Base-by-base conservation (phyloP, 2,888 invertebrate genomes). In the Cryptus armator region DNA sequence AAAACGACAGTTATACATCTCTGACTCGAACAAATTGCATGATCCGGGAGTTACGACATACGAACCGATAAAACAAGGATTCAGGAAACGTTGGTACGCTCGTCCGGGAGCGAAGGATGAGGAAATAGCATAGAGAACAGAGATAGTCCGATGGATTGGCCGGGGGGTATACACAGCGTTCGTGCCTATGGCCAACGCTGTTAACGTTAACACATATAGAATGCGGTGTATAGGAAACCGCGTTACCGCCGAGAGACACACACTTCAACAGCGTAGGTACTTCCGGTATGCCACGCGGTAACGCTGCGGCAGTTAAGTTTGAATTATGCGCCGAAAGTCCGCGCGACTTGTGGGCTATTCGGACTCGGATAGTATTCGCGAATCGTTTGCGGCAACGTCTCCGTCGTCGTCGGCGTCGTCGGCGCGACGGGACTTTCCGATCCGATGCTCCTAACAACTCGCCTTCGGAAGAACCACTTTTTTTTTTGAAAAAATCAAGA, bases 231-330 rank as follows among this genome's bases (percentile, higher is more conserved):
- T 19, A 48, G 64, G 51, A 53, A 51, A 66, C 66, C 66, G 64
- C 66, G 76, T 76, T 76, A 76, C 53, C 37, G 53, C 76, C 66
- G 53, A 10, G 76, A 76, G 64, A 76, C 76, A 51, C 66, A 76
- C 76, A 66, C 66, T 76, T 9, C 43, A 76, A 53, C 66, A 5
- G 10, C 37, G 37, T 66, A 66, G 66, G 66, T 76, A 76, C 76
- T 76, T 76, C 76, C 76, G 76, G 51, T 76, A 64, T 66, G 66
- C 37, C 53, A 29, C 37, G 66, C 43, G 51, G 76, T 76, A 66
- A 76, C 76, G 19, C 51, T 24, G 66, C 66, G 66, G 66, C 76
- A 51, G 66, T 76, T 76, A 76, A 66, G 76, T 76, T 76, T 76
- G 76, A 76, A 76, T 76, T 66, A 76, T 76, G 66, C 43, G 43